phyloP scores from a whole-genome alignment of 2,113 vertebrate genomes.

The Saiga tatarica region DNA sequence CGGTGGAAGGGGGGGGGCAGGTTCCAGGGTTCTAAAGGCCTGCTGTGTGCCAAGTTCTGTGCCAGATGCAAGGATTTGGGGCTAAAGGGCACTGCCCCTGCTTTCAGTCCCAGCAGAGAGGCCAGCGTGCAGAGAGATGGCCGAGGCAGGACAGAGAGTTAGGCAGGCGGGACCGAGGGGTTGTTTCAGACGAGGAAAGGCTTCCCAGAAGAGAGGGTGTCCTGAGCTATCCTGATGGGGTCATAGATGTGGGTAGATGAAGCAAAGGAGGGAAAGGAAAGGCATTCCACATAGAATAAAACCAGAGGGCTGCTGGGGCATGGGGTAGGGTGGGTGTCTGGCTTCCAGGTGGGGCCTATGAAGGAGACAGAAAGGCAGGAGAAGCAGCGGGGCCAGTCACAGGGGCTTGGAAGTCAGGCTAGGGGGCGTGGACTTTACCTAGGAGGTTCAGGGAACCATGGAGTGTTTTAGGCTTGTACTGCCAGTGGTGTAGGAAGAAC shows the following conservation, averaged over 20 bases:
- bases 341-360: background rate
- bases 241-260: background rate
- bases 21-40: background rate
- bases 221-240: background rate
- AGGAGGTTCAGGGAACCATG: background rate
- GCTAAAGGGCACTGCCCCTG: background rate
- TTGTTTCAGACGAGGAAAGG: background rate
- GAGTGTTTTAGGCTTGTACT: background rate
- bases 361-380: background rate
- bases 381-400: background rate
- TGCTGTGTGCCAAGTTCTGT: background rate
- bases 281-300: background rate
- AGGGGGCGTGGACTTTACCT: background rate
- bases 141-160: background rate
- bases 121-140: background rate
- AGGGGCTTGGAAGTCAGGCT: background rate
- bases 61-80: fast-evolving
- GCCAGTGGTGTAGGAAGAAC: background rate
- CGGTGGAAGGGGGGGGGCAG: background rate
- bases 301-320: background rate
- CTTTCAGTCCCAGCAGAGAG: background rate
- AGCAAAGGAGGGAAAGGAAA: background rate
- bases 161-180: background rate
- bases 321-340: background rate
- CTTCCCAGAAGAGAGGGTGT: background rate